Evolutionary conservation across 1,140 invertebrate species (phyloP), one percentile per base, ranked within the genome.

Genomic region (Ips typographus): DNA sequence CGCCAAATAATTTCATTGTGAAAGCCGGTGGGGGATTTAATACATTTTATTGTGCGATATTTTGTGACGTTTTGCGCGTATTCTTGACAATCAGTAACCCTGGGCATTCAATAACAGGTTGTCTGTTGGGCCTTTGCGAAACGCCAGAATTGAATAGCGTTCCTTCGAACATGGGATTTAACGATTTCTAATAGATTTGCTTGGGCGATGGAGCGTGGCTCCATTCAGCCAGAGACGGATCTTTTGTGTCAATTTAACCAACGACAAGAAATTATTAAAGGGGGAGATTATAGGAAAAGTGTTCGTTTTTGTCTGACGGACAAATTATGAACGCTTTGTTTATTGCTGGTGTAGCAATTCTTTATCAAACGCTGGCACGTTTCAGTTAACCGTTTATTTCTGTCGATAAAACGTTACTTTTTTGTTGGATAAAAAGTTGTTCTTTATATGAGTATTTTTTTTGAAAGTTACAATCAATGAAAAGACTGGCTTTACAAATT

Each of bases 111-210:
- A 77, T 77, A 77, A 77, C 74, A 77, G 71, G 74, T 75, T 75
- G 73, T 75, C 75, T 75, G 68, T 71, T 73, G 71, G 70, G 69
- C 69, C 69, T 66, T 71, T 65, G 64, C 64, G 58, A 66, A 44
- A 47, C 42, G 62, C 68, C 63, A 56, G 63, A 77, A 77, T 77
- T 75, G 76, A 73, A 76, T 73, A 68, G 73, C 70, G 76, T 72
- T 72, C 75, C 74, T 71, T 7, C 69, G 73, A 68, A 76, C 73
- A 71, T 70, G 71, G 79, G 77, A 78, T 79, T 81, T 81, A 81
- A 81, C 79, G 78, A 80, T 80, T 79, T 80, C 79, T 81, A 81
- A 81, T 81, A 80, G 80, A 80, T 80, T 80, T 79, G 76, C 74
- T 73, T 72, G 73, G 76, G 75, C 74, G 73, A 72, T 65, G 70